Conservation (phyloP, 53 echinoderm and acorn worm species). For the Temnopleurus reevesii region DNA sequence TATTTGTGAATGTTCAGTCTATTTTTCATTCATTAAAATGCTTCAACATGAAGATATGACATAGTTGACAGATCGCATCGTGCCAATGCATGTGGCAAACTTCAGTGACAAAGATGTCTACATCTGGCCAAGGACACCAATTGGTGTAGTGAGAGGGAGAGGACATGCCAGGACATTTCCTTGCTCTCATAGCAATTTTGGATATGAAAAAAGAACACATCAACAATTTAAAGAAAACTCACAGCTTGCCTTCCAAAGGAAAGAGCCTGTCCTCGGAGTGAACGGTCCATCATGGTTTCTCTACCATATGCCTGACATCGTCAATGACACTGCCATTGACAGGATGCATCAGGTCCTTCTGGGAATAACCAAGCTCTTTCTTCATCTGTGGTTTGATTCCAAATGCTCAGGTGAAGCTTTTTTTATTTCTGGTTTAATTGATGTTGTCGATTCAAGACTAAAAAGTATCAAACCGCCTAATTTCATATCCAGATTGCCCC, state of each 20-base stretch:
- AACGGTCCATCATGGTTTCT: slow-evolving; percentile 20
- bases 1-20: too few species aligned
- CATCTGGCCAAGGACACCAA: slow-evolving; percentile 56
- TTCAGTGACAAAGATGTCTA: slow-evolving; percentile 61
- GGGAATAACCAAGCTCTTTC: slow-evolving; percentile 51
- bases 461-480: slow-evolving; percentile 64
- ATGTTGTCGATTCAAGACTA: slow-evolving; percentile 28
- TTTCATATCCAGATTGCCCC: slow-evolving; percentile 63
- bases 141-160: slow-evolving; percentile 13
- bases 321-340: slow-evolving; percentile 62
- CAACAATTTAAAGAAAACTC: not conserved
- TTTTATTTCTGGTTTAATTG: slow-evolving; percentile 45
- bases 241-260: not conserved
- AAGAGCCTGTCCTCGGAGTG: not conserved
- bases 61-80: too few species aligned
- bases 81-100: slow-evolving; percentile 62
- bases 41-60: too few species aligned
- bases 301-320: not conserved
- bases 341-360: slow-evolving; percentile 67
- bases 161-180: not conserved
- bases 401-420: slow-evolving; percentile 34
- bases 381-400: slow-evolving; percentile 1
- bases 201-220: not conserved
- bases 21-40: too few species aligned
- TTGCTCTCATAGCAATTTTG: not conserved